Base-by-base conservation (phyloP, 2,888 invertebrate species). In the Troglohyphantes excavatus region DNA sequence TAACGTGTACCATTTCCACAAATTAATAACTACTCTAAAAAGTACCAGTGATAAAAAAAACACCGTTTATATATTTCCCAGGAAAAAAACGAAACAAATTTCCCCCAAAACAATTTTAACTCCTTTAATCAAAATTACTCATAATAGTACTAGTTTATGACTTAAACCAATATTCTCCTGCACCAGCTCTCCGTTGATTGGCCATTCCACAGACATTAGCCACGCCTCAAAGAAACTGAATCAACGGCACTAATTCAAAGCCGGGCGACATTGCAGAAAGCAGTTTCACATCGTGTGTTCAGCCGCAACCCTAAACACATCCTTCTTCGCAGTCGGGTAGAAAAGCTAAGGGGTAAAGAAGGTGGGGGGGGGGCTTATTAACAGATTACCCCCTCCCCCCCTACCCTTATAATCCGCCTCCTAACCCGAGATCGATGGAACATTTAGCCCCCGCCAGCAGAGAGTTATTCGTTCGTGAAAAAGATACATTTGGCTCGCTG, bases 401-500 rank as follows among this genome's bases (percentile, higher is more conserved):
- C 79, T 43, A 79, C 67, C 68, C 17, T 13, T 23, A 68, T 81
- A 81, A 81, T 65, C 81, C 29, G 68, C 81, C 29, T 81, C 43
- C 65, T 67, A 68, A 68, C 53, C 17, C 5, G 29, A 68, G 81
- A 81, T 81, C 81, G 81, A 81, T 81, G 29, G 27, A 53, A 53
- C 53, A 81, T 81, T 81, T 81, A 68, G 68, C 46, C 68, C 23
- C 67, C 13, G 1, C 39, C 39, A 39, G 7, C 13, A n/a, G n/a
- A n/a, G 46, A 81, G 53, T 81, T 53, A 59, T 68, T 81, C 53
- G 53, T 29, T 81, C 81, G 81, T 81, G 81, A 81, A 81, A 81
- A 81, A 68, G 81, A 67, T 39, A 67, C 68, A 53, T 27, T 29
- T 68, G 29, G 21, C 29, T 21, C 75, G 17, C 13, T 53, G 53